Conservation (phyloP, 2,797 vertebrate genomes). For the Coreius guichenoti region DNA sequence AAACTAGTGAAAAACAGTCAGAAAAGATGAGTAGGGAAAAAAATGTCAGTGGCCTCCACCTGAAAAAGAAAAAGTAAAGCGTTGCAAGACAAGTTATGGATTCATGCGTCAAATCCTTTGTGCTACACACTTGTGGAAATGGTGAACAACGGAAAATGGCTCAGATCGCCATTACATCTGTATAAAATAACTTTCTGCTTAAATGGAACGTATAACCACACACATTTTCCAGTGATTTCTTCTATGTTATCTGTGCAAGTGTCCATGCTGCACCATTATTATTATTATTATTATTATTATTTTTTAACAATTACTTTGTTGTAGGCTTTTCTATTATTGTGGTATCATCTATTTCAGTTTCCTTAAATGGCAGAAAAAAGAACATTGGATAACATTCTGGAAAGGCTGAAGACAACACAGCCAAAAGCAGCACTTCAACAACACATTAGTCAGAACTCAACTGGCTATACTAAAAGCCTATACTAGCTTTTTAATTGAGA, state of each 20-base stretch:
- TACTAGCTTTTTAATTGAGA: neutral
- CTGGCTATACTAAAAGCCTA: too few relatives aligned
- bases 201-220: neutral
- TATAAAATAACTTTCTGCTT: neutral
- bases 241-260: neutral
- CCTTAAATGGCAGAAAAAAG: neutral
- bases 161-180: neutral
- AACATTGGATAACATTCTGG: neutral
- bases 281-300: too few relatives aligned
- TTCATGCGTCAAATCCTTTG: too few relatives aligned
- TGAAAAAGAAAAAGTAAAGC: too few relatives aligned
- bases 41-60: too few relatives aligned
- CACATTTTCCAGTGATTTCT: neutral
- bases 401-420: neutral
- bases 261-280: neutral
- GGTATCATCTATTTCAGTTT: neutral
- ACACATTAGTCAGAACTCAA: neutral
- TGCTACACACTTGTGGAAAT: too few relatives aligned
- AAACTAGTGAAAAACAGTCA: too few relatives aligned
- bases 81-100: too few relatives aligned
- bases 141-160: too few relatives aligned
- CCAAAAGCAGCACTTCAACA: neutral
- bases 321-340: neutral
- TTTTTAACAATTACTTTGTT: neutral
- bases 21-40: too few relatives aligned